Evolutionary conservation across 1,140 invertebrate species (phyloP), one percentile per base, ranked within the genome.

Genomic region (Hermetia illucens): DNA sequence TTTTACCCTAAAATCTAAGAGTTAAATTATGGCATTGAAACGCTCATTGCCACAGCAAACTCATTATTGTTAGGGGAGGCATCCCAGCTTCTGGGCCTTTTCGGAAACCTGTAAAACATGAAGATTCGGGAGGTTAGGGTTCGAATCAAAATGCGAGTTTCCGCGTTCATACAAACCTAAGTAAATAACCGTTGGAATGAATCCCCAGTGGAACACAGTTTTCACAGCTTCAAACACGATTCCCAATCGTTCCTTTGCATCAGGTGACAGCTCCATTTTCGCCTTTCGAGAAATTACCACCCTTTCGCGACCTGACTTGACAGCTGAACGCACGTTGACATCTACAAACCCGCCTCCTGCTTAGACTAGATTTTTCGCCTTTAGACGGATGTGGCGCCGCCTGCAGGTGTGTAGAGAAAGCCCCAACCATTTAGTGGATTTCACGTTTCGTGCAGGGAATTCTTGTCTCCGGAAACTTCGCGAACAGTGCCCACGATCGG

Each of bases 181-280:
- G 62, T 74, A 79, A 3, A 79, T 45, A 20, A 78, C 68, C 9
- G 72, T 64, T 2, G 76, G 76, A 41, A 79, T 72, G 34, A 78
- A 79, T 21, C 73, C 75, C 69, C 74, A 79, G 46, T 78, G 76
- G 41, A 78, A 78, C 34, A 71, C 56, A 3, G 65, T 68, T 56
- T 77, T 77, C 4, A 64, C 61, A 3, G 69, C 44, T 12, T 68
- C 65, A 24, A 77, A 58, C 8, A 79, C 68, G 5, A 70, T 51
- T 10, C 66, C 62, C 22, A 79, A 51, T 50, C 74, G 69, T 45
- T 75, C 67, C 53, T 77, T 77, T 2, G 62, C 67, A 25, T 60
- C 61, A 5, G 49, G 41, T 42, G 52, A 61, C 27, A 70, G 34
- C n/a, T 46, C 51, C 64, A 69, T 69, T 49, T 16, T 42, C 15